A percentile compares a stretch with the other conserved stretches of the same genome.
Evolutionary conservation across 2,888 invertebrate species (phyloP).

Genomic region (Euspilapteryx auroguttella): DNA sequence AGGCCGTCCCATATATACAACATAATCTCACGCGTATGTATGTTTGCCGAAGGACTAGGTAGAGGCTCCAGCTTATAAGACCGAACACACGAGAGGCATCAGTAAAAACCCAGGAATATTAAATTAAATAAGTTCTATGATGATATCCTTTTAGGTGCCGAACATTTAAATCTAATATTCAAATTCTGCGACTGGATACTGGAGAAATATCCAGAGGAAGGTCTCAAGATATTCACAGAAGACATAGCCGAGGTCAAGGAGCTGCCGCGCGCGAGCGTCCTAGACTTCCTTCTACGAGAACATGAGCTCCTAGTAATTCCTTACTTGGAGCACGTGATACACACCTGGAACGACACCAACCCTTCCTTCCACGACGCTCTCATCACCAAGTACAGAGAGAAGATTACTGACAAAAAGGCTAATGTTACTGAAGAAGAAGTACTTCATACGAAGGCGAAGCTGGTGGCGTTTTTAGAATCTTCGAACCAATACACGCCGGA

Average conservation of each 20-base stretch:
- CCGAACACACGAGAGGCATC: no score
- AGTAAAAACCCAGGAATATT: no score
- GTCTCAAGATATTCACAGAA: slow-evolving; percentile 86
- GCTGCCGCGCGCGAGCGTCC: slow-evolving; percentile 83
- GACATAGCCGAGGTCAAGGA: slow-evolving; percentile 86
- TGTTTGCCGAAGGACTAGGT: no score
- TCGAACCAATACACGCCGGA: slow-evolving; percentile 86
- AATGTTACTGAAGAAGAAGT: slow-evolving; percentile 32
- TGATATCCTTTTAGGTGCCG: slow-evolving; percentile 65
- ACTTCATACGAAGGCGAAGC: slow-evolving; percentile 47
- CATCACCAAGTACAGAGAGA: slow-evolving; percentile 86
- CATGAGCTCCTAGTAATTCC: slow-evolving; percentile 83
- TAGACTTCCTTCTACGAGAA: slow-evolving; percentile 84
- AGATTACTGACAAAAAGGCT: slow-evolving; percentile 47
- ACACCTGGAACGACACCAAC: slow-evolving; percentile 84
- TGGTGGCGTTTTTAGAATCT: slow-evolving; percentile 78
- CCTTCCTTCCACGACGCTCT: slow-evolving; percentile 88
- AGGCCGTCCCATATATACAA: no score
- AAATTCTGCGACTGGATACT: slow-evolving; percentile 95
- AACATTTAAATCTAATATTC: slow-evolving; percentile 85
- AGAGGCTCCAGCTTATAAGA: no score
- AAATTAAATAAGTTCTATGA: no score
- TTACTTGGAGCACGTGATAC: slow-evolving; percentile 93
- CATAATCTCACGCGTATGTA: no score
- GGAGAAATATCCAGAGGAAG: slow-evolving; percentile 83